These are phyloP conservation scores for Poeciliopsis turrubarensis DNA, from an alignment of 2,113 vertebrate genomes.

Conservation along the genomic window DNA sequence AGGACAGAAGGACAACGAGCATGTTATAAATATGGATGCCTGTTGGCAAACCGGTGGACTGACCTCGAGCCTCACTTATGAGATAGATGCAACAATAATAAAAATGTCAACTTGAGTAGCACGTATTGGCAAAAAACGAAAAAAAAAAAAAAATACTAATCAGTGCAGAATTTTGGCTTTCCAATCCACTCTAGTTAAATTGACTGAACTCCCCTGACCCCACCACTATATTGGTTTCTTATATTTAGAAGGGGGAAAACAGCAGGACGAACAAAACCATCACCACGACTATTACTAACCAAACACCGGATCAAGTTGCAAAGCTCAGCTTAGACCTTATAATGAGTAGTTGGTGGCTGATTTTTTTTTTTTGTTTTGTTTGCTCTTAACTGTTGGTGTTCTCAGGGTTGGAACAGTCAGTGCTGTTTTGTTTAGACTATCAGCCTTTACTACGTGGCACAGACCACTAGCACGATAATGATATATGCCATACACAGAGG, in stretches of 20 bases:
- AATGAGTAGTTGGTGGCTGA: background rate
- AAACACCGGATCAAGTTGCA: background rate
- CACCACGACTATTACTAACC: background rate
- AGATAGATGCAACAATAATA: too few relatives aligned
- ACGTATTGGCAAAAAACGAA: too few relatives aligned
- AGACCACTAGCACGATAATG: slow-evolving; percentile 8
- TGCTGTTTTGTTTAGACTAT: slow-evolving; percentile 30
- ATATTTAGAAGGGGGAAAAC: background rate
- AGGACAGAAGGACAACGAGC: too few relatives aligned
- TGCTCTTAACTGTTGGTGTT: background rate
- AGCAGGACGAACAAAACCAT: background rate
- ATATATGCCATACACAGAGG: slow-evolving; percentile 50
- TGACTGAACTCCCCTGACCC: too few relatives aligned
- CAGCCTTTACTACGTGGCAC: slow-evolving; percentile 22
- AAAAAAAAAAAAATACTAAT: too few relatives aligned
- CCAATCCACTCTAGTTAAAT: too few relatives aligned
- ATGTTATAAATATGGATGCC: too few relatives aligned
- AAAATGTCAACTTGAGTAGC: too few relatives aligned
- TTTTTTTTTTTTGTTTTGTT: background rate
- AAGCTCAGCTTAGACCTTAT: background rate
- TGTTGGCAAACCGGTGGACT: too few relatives aligned
- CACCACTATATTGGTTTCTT: too few relatives aligned
- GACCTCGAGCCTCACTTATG: too few relatives aligned
- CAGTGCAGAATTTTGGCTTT: too few relatives aligned
- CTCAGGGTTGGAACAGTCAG: slow-evolving; percentile 28